Evolutionary conservation across 2,888 invertebrate species (phyloP), one percentile per base, ranked within the genome.

Genomic region (Sicus ferrugineus): DNA sequence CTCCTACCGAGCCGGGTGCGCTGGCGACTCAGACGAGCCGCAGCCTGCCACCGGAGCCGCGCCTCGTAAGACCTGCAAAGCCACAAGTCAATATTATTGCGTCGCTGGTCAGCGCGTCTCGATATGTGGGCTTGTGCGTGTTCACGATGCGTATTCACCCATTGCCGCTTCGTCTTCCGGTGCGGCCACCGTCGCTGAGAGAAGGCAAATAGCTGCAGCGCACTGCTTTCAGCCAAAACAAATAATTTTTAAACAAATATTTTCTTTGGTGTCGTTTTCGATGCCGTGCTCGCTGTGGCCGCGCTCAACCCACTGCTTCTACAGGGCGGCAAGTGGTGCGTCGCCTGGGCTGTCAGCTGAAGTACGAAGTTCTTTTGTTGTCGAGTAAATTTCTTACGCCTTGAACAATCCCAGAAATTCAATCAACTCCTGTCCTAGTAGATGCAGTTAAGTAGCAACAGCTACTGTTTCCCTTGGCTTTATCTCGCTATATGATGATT

Each of bases 1-100:
- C 76, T 75, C 74, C 75, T 74, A 74, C 74, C 72, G 73, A 54
- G 72, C 74, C 68, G 66, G 68, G 70, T 64, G 70, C 73, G 70
- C 64, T 68, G 68, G 73, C 68, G 73, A 70, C 72, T 54, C 54
- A 11, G 26, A 11, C 26, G 65, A 52, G 26, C 38, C 52, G 50
- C 28, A 46, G 63, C 48, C 46, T 48, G 26, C 28, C 11, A 28
- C 54, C 42, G 26, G 28, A 26, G 31, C 16, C 23, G 34, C 23
- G 65, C 50, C 52, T 46, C 48, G 59, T 30, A 52, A 65, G 7
- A 14, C 1, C 14, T 62, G 58, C 38, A 64, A 59, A 70, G 67
- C 67, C 70, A 70, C 64, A 70, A 64, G 70, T 70, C 70, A 70
- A 70, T 70, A 68, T 70, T 67, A 70, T 70, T 70, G 70, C 70